Conservation (phyloP, 1,140 invertebrate genomes). For the Drosophila varians region DNA sequence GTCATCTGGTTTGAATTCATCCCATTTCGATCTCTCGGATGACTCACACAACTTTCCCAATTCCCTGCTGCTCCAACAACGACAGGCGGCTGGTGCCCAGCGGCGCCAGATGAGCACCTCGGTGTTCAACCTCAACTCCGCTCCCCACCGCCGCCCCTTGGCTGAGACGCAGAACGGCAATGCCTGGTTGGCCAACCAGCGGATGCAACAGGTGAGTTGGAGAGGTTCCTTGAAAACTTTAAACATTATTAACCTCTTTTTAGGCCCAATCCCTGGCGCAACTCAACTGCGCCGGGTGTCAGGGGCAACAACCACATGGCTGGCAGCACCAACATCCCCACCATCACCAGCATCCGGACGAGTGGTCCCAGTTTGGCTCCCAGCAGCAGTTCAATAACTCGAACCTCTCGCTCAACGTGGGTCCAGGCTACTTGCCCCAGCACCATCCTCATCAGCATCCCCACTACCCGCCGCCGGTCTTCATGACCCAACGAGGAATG, state of each 20-base stretch:
- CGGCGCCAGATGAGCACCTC: conserved; percentile 84
- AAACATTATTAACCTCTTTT: not conserved
- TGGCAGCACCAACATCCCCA: conserved; percentile 50
- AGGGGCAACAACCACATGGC: conserved; percentile 41
- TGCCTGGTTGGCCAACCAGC: conserved; percentile 65
- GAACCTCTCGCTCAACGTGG: conserved; percentile 87
- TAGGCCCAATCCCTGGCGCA: conserved; percentile 90
- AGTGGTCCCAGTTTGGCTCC: conserved; percentile 84
- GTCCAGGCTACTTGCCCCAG: conserved; percentile 83
- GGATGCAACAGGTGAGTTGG: conserved; percentile 74
- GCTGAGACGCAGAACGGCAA: conserved; percentile 48
- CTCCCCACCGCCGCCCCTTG: conserved; percentile 47
- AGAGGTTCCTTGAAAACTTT: not conserved
- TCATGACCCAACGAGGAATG: conserved; percentile 77
- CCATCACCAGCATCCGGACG: conserved; percentile 78
- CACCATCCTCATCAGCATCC: conserved; percentile 67
- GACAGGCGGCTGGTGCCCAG: conserved; percentile 61
- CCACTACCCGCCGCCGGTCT: conserved; percentile 82
- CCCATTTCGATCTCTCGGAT: conserved; percentile 80
- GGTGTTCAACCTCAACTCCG: conserved; percentile 85
- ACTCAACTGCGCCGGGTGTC: conserved; percentile 85
- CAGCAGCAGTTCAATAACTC: conserved; percentile 87
- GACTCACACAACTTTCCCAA: conserved; percentile 78
- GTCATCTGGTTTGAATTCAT: conserved; percentile 83
- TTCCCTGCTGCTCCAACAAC: conserved; percentile 77